phyloP scores from a whole-genome alignment of 2,113 vertebrate species.

The Nipponia nippon region DNA sequence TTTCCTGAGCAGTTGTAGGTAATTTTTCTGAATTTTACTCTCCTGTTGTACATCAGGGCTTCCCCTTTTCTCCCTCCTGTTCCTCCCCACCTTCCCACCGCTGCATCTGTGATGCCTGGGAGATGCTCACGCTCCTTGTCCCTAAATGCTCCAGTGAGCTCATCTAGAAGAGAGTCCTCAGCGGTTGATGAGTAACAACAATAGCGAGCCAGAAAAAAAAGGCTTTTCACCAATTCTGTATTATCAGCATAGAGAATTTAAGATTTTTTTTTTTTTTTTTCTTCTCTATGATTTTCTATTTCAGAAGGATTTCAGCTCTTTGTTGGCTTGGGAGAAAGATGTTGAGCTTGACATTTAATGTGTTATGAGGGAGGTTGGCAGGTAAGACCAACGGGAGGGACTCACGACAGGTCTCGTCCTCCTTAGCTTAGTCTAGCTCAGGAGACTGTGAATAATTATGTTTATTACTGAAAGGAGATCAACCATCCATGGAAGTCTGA shows the following conservation, averaged over 20 bases:
- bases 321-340: not conserved
- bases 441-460: constrained; percentile 2
- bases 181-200: not conserved
- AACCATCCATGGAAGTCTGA: not conserved
- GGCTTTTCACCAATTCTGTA: not conserved
- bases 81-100: not conserved
- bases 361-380: not conserved
- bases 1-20: not conserved
- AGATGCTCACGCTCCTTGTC: not conserved
- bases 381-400: not conserved
- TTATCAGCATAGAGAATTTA: not conserved
- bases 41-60: not conserved
- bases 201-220: not conserved
- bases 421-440: not conserved
- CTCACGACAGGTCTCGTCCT: not conserved
- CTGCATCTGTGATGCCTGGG: not conserved
- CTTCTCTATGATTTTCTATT: accelerated
- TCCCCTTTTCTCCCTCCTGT: not conserved
- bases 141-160: not conserved
- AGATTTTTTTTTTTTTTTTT: accelerated
- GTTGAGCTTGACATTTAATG: not conserved
- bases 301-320: not conserved
- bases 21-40: not conserved
- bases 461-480: constrained; percentile 4
- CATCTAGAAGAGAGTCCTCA: not conserved